These are phyloP conservation scores for Pipra filicauda DNA, from an alignment of 2,113 vertebrate species.

Conservation along the genomic window DNA sequence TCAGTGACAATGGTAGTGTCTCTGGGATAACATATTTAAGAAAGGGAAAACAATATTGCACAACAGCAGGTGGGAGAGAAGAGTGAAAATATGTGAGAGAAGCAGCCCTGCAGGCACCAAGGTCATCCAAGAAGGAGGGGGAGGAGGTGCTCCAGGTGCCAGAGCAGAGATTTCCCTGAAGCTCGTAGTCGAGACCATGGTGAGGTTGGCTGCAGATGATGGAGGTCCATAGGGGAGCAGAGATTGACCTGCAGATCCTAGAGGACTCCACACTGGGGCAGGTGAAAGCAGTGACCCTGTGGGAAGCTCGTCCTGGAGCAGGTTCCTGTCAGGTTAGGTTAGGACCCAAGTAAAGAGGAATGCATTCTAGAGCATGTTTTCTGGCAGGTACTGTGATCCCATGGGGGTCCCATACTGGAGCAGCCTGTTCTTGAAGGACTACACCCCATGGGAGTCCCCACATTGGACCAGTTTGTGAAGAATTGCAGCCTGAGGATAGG, in stretches of 20 bases:
- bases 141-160: not conserved
- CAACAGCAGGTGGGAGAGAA: not conserved
- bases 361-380: not conserved
- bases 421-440: not conserved
- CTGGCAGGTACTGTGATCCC: not conserved
- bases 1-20: fast-evolving
- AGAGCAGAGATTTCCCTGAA: not conserved
- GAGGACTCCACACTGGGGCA: not conserved
- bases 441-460: fast-evolving
- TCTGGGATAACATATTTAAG: too few relatives aligned
- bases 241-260: not conserved
- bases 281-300: not conserved
- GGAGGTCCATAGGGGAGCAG: not conserved
- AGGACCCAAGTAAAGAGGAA: not conserved
- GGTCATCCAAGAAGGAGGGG: not conserved
- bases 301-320: not conserved
- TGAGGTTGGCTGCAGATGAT: not conserved
- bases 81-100: not conserved
- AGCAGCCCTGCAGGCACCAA: not conserved
- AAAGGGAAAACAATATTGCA: not conserved
- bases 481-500: not conserved
- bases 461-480: not conserved
- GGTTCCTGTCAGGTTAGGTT: not conserved
- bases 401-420: not conserved
- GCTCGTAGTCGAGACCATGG: fast-evolving